Evolutionary conservation across 2,888 invertebrate genomes (phyloP), one percentile per base, ranked within the genome.

Genomic region (Lacanobia oleracea): DNA sequence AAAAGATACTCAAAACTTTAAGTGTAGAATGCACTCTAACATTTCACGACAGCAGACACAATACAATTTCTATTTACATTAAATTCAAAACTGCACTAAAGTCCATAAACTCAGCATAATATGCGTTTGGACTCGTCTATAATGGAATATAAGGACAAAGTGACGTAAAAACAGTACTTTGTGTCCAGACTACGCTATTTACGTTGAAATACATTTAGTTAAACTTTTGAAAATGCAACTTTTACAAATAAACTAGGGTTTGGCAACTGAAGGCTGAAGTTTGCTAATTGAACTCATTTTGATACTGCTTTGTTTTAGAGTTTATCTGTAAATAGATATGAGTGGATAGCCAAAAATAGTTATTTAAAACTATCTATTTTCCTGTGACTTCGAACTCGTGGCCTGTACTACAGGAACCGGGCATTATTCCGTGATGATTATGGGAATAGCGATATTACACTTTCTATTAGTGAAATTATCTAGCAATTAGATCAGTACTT

Each of bases 121-220:
- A 74, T 67, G 65, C 40, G 56, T 72, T 79, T 33, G 33, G 73
- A 62, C 67, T 43, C 67, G 59, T 43, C 65, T 60, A 57, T 82
- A 82, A 74, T 66, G 63, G 63, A 71, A 81, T 77, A 48, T 65
- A 65, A 61, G 69, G 76, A 57, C 56, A 57, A 67, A 70, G 60
- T 69, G 45, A 63, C 67, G 77, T 75, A 82, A 82, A 82, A 70
- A 61, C 67, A 51, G 43, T 50, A 70, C 33, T 80, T 79, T 64
- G 54, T 50, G 51, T 45, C 18, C 72, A 50, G 67, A 82, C 72
- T 54, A 50, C 40, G 62, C 40, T 59, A 67, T 74, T 82, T 62
- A 70, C 50, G 51, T 75, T 73, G 60, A 69, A 75, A 68, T 59
- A 68, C 65, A 74, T 71, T 73, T 54, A 65, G 69, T 78, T 64